Evolutionary conservation across 2,113 vertebrate genomes (phyloP).

Genomic region (Laticauda laticaudata): DNA sequence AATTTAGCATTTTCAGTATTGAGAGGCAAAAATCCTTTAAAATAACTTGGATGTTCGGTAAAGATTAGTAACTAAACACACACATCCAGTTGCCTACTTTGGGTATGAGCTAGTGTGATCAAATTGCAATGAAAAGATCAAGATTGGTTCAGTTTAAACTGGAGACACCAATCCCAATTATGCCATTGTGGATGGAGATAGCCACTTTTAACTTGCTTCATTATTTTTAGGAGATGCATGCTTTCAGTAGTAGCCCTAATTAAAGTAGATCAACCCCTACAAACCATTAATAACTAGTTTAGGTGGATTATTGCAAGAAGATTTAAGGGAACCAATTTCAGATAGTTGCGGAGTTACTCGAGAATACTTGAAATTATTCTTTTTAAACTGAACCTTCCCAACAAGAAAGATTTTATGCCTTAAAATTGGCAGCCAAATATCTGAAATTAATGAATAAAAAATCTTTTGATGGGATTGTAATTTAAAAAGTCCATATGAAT

Average conservation of each 20-base stretch:
- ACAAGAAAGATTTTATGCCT: neutral
- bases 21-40: slow-evolving; percentile 21
- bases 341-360: neutral
- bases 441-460: neutral
- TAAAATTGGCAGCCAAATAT: neutral
- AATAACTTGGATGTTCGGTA: slow-evolving; percentile 22
- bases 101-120: slow-evolving; percentile 56
- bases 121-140: slow-evolving; percentile 64
- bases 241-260: slow-evolving; percentile 7
- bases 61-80: slow-evolving; percentile 57
- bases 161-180: slow-evolving; percentile 37
- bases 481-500: neutral
- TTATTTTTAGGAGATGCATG: slow-evolving; percentile 43
- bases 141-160: slow-evolving; percentile 63
- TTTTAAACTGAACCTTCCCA: neutral
- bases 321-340: slow-evolving; percentile 19
- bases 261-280: slow-evolving; percentile 16
- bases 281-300: slow-evolving; percentile 2
- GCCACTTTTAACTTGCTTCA: slow-evolving; percentile 53
- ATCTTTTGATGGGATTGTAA: neutral
- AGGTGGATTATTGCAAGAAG: slow-evolving; percentile 15
- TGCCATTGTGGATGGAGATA: slow-evolving; percentile 57
- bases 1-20: neutral
- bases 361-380: neutral
- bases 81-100: slow-evolving; percentile 49